Percentiles rank a stretch among this genome's conserved stretches.
These are phyloP conservation scores for Brenthis ino DNA, from an alignment of 2,888 invertebrate species.

Conservation along the genomic window DNA sequence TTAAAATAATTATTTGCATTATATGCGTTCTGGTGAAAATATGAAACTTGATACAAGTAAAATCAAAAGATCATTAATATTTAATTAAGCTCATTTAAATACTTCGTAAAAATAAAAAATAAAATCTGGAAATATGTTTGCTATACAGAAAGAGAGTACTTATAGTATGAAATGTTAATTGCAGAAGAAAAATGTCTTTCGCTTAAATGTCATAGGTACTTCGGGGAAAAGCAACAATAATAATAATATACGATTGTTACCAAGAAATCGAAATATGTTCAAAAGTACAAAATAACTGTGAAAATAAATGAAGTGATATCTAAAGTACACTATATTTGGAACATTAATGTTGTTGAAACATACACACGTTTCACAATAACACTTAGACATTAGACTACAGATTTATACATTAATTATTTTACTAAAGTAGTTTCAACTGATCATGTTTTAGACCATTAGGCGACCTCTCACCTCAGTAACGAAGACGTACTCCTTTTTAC, in stretches of 20 bases:
- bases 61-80: no score
- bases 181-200: constrained; percentile 8
- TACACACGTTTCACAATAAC: no score
- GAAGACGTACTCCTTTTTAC: constrained; percentile 39
- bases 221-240: background rate
- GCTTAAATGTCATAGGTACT: background rate
- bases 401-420: constrained; percentile 3
- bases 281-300: background rate
- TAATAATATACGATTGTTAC: constrained; percentile 6
- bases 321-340: no score
- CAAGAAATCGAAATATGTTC: background rate
- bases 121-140: no score
- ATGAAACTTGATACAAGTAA: no score
- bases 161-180: constrained; percentile 23
- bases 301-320: no score
- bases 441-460: constrained; percentile 43
- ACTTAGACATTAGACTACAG: no score
- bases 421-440: constrained; percentile 36
- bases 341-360: no score
- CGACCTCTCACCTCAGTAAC: constrained; percentile 49
- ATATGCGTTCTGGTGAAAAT: no score
- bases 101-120: no score
- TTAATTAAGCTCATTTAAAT: no score
- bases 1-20: no score
- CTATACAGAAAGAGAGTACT: constrained; percentile 12